Evolutionary conservation across 2,888 invertebrate genomes (phyloP).

Genomic region (Synanthedon andrenaeformis): DNA sequence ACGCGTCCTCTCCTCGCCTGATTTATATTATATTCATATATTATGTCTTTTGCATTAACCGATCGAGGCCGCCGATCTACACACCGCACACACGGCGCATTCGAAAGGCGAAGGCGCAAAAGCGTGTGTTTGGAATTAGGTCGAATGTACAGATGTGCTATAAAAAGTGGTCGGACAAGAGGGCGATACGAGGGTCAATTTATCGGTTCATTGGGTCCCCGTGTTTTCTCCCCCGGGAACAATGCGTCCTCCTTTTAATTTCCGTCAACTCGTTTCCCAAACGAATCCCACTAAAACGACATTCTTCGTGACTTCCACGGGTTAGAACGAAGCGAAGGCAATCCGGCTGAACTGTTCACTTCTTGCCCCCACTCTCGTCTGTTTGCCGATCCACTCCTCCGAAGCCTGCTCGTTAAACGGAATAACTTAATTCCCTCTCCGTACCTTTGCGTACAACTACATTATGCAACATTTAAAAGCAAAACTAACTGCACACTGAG

Average conservation of each 20-base stretch:
- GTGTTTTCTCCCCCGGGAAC: slow-evolving; percentile 7
- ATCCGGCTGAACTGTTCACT: slow-evolving; percentile 1
- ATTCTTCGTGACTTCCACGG: slow-evolving; percentile 1
- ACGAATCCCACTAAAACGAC: background rate
- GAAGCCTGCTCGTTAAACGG: slow-evolving; percentile 1
- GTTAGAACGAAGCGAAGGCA: slow-evolving; percentile 1
- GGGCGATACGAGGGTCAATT: slow-evolving; percentile 11
- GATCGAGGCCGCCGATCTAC: background rate
- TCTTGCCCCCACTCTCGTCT: background rate
- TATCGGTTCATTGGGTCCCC: slow-evolving; percentile 11
- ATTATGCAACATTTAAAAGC: background rate
- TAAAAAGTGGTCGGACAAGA: slow-evolving; percentile 8
- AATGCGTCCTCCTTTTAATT: slow-evolving; percentile 14
- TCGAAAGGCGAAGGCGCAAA: slow-evolving; percentile 6
- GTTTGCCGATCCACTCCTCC: slow-evolving; percentile 1
- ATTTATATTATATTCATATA: too few species aligned
- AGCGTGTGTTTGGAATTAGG: slow-evolving; percentile 7
- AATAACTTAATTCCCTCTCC: slow-evolving; percentile 1
- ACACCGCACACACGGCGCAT: background rate
- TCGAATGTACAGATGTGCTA: slow-evolving; percentile 4
- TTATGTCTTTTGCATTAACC: background rate
- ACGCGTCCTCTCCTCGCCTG: background rate
- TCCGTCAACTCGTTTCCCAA: slow-evolving; percentile 8
- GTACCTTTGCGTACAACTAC: background rate
- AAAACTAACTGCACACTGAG: background rate